Conservation (phyloP, 2,888 invertebrate species). For the Drosophila koepferae region DNA sequence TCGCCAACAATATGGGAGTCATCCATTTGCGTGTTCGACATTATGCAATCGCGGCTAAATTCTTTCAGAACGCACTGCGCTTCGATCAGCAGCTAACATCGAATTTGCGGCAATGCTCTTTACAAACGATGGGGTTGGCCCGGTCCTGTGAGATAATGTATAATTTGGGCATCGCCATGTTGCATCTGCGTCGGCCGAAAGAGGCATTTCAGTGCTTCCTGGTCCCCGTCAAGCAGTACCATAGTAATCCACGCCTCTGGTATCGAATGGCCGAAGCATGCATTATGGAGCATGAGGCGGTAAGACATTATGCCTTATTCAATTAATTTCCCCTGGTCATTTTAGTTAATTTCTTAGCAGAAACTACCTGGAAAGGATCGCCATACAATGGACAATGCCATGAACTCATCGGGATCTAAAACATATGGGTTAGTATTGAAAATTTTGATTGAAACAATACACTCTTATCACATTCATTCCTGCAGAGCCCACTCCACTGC, state of each 20-base stretch:
- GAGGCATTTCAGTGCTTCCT: constrained; percentile 96
- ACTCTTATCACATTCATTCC: neutral
- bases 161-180: constrained; percentile 88
- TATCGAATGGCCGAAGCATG: constrained; percentile 97
- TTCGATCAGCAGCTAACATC: constrained; percentile 82
- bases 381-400: constrained; percentile 34
- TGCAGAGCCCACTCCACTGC: constrained; percentile 89
- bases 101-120: constrained; percentile 72
- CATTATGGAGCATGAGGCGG: constrained; percentile 88
- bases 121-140: constrained; percentile 82
- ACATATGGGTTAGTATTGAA: constrained; percentile 69
- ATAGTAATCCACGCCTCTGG: constrained; percentile 96
- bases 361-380: constrained; percentile 59
- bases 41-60: constrained; percentile 85
- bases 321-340: neutral
- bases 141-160: constrained; percentile 85
- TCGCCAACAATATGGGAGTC: constrained; percentile 85
- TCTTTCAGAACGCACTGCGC: constrained; percentile 84
- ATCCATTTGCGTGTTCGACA: constrained; percentile 85
- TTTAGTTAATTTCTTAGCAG: constrained; percentile 22
- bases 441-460: neutral
- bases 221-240: constrained; percentile 93
- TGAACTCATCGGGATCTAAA: constrained; percentile 34
- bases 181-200: constrained; percentile 92
- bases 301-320: constrained; percentile 58